Base-by-base conservation (phyloP, 2,888 invertebrate genomes). In the Dynastes grantii region DNA sequence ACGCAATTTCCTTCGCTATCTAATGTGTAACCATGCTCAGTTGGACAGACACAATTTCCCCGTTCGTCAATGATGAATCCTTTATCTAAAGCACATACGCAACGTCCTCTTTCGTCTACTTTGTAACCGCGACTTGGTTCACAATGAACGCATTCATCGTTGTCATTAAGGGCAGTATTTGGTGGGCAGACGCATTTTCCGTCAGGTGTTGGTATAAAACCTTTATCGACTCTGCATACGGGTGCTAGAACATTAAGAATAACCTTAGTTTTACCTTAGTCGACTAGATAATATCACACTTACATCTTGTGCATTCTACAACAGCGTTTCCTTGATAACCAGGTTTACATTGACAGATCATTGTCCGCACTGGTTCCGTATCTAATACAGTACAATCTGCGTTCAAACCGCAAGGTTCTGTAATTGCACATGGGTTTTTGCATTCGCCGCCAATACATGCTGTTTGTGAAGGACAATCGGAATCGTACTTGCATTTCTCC, bases 301-400 rank as follows among this genome's bases (percentile, higher is more conserved):
- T 91, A 94, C 96, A 92, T 90, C 92, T 94, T 84, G 95, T 94
- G 86, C 97, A 97, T 85, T 94, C 93, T 9, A 94, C 91, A 8
- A 96, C 94, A 27, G 97, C 97, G 87, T 97, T 96, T 87, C 97
- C 97, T 88, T 93, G 93, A 87, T 94, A 96, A 80, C 96, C 97
- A 51, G 95, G 94, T 64, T 94, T 87, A 87, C 97, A 97, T 88
- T 95, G 95, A 86, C 97, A 97, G 80, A 95, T 92, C 95, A 97
- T 95, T 8, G 97, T 97, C 86, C 95, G 92, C 0, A 97, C 94
- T 9, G 97, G 96, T 71, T 93, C 90, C 0, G 97, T 96, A 85
- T 97, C 95, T 49, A 95, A 89, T 1, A 96, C 94, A 80, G 92
- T 93, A 86, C 97, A 97, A 79, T 92, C 91, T 0, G 96, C 94